These are phyloP conservation scores for Larimichthys crocea DNA, from an alignment of 2,113 vertebrate genomes.

Conservation along the genomic window DNA sequence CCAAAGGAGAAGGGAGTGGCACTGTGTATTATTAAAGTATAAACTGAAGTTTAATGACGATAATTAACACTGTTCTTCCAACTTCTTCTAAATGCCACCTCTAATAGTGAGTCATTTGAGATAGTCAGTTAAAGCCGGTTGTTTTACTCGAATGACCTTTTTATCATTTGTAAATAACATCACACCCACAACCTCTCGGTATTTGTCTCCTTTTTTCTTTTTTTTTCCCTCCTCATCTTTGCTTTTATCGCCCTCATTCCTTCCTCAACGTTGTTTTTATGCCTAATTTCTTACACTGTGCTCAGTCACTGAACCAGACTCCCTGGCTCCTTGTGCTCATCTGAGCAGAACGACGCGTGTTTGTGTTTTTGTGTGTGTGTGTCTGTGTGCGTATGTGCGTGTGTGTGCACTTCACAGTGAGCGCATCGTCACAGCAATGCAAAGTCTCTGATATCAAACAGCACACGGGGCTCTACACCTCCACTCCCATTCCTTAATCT, in stretches of 20 bases:
- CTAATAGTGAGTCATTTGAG: background rate
- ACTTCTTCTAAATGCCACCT: background rate
- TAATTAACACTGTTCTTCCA: background rate
- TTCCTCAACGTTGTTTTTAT: constrained; percentile 33
- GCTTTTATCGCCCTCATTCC: constrained; percentile 37
- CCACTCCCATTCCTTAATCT: constrained; percentile 66
- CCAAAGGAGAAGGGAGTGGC: background rate
- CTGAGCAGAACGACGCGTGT: constrained; percentile 39
- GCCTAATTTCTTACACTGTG: constrained; percentile 50
- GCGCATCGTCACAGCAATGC: constrained; percentile 38
- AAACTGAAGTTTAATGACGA: background rate
- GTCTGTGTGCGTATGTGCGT: constrained; percentile 6
- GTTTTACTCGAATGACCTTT: constrained; percentile 8
- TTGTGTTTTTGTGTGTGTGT: background rate
- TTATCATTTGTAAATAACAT: constrained; percentile 34
- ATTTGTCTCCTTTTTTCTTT: background rate
- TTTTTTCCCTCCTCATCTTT: background rate
- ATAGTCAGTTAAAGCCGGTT: background rate
- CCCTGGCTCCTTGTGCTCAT: constrained; percentile 66
- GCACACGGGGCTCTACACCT: constrained; percentile 49
- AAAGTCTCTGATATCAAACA: constrained; percentile 44
- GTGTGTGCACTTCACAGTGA: background rate
- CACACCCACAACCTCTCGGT: constrained; percentile 23
- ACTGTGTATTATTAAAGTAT: background rate
- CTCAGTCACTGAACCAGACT: constrained; percentile 62